Evolutionary conservation across 2,113 vertebrate species (phyloP), one percentile per base, ranked within the genome.

Genomic region (Gavia stellata): DNA sequence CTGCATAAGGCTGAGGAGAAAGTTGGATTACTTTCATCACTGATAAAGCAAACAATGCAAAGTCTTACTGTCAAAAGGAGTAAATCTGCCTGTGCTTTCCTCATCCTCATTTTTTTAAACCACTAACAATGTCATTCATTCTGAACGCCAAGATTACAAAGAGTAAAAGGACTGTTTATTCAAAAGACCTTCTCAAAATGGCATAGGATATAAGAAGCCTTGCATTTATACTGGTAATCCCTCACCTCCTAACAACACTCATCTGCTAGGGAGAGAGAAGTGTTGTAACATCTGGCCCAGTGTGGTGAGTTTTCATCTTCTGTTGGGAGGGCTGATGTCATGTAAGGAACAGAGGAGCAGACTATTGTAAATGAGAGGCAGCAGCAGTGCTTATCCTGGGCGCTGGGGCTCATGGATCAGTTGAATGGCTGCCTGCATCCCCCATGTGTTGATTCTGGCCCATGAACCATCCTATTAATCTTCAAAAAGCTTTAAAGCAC

Each of bases 391-490:
- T 95, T 97, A 66, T 90, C 66, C 81, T 95, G 77, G 92, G 91
- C 91, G 53, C 86, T 42, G 73, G 58, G 65, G 14, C 81, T 95
- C 70, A 9, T 65, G 92, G 73, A 87, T 85, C 58, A 58, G 68
- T 59, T 94, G 66, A 89, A 87, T 14, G 61, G 28, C 73, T 96
- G 83, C 94, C 86, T 95, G 86, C 68, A 89, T 81, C 66, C 53
- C 68, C 66, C 74, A 50, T 58, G 91, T 95, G 92, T 95, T 95
- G 96, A 94, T 94, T 96, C 94, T 97, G 96, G 83, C 81, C 73
- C 73, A 94, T 94, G 95, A 92, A 95, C 81, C 66, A 72, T 95
- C 40, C 70, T 91, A 91, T 95, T 96, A 91, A 92, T 97, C 94
- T 95, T 96, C 83, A 95, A 80, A 92, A 97, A 95, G 52, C 74